phyloP scores from a whole-genome alignment of 1,140 invertebrate species.

The Steinernema feltiae region DNA sequence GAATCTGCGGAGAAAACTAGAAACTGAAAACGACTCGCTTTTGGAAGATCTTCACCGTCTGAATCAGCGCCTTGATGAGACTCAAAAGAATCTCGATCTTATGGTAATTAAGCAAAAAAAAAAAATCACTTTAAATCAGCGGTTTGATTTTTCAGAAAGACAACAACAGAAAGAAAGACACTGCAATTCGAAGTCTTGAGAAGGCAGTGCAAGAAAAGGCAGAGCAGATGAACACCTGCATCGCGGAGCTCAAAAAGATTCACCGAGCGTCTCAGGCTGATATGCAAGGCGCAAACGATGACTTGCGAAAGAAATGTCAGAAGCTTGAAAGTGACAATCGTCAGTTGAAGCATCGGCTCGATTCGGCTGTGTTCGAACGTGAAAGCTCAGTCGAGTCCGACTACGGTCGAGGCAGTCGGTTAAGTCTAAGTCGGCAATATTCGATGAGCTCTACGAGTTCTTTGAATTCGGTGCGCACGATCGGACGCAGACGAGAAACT shows the following conservation, averaged over 20 bases:
- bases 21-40: not conserved
- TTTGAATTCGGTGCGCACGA: not conserved
- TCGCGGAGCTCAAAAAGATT: slow-evolving; percentile 1
- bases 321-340: not conserved
- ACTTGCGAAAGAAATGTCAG: not conserved
- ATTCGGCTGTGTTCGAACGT: not conserved
- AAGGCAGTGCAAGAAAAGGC: not conserved
- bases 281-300: not conserved
- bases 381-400: not conserved
- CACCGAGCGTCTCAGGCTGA: not conserved
- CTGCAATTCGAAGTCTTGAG: not conserved
- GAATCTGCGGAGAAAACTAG: slow-evolving; percentile 6
- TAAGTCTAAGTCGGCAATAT: not conserved
- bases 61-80: not conserved
- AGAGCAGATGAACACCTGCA: not conserved
- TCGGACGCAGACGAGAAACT: not conserved
- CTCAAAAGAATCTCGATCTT: not conserved
- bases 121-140: not conserved
- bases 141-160: not conserved
- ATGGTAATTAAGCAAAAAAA: not conserved
- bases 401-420: not conserved
- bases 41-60: not conserved
- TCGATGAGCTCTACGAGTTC: not conserved
- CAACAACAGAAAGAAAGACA: slow-evolving; percentile 4
- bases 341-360: not conserved